Evolutionary conservation across 2,797 vertebrate genomes (phyloP).

Genomic region (Poeciliopsis turneri): DNA sequence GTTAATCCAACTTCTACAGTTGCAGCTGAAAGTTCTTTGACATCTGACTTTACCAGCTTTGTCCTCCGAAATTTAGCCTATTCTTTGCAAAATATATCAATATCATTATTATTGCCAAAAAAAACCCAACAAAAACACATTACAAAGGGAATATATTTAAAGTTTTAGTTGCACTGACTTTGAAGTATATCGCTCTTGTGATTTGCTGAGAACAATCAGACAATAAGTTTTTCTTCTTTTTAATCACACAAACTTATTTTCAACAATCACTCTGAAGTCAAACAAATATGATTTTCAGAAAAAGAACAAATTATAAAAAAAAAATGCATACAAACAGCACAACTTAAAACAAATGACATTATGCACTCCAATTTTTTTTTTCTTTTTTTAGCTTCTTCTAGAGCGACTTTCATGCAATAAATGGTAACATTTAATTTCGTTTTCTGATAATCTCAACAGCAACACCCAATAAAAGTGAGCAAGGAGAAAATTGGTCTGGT

Average conservation of each 20-base stretch:
- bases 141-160: neutral
- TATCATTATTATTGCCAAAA: neutral
- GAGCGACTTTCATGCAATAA: neutral
- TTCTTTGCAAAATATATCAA: neutral
- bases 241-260: slow-evolving; percentile 43
- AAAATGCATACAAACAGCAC: slow-evolving; percentile 24
- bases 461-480: neutral
- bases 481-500: neutral
- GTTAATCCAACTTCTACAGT: neutral
- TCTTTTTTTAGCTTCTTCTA: neutral
- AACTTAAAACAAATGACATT: slow-evolving; percentile 16
- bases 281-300: slow-evolving; percentile 44
- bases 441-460: slow-evolving; percentile 7
- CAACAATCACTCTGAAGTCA: slow-evolving; percentile 61
- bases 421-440: neutral
- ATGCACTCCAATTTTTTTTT: neutral
- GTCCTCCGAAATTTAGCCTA: too few species aligned
- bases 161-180: neutral
- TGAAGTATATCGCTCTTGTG: neutral
- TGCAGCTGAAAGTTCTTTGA: neutral
- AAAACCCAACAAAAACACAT: too few species aligned
- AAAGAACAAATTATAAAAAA: slow-evolving; percentile 36
- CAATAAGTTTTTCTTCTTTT: slow-evolving; percentile 18
- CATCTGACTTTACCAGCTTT: neutral
- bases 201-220: neutral